phyloP scores from a whole-genome alignment of 2,888 invertebrate species.

The Drosophila meridionalis region DNA sequence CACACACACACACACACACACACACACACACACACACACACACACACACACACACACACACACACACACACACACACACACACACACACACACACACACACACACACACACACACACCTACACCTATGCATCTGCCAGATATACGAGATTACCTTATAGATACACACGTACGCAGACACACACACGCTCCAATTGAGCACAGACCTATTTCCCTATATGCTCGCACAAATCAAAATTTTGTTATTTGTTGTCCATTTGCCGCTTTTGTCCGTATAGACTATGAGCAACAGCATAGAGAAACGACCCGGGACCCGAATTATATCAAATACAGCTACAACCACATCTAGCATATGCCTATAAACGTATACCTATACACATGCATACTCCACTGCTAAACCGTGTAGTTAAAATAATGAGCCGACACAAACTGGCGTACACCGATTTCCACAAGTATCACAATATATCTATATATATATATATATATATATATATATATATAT shows the following conservation, averaged over 20 bases:
- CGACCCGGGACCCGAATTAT: slow-evolving; percentile 33
- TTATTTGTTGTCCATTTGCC: slow-evolving; percentile 50
- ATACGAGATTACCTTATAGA: background rate
- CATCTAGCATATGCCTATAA: background rate
- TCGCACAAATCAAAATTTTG: slow-evolving; percentile 69
- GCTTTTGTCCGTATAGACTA: slow-evolving; percentile 60
- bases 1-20: slow-evolving; percentile 2
- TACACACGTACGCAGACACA: background rate
- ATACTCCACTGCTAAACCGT: slow-evolving; percentile 15
- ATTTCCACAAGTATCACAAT: slow-evolving; percentile 7
- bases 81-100: background rate
- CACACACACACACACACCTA: slow-evolving; percentile 4
- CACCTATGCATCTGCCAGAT: slow-evolving; percentile 9
- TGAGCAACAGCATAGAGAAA: slow-evolving; percentile 20
- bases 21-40: slow-evolving; percentile 8
- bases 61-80: slow-evolving; percentile 10
- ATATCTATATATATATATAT: background rate
- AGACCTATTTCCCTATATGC: slow-evolving; percentile 75
- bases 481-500: background rate
- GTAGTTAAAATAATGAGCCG: slow-evolving; percentile 27
- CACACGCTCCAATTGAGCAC: slow-evolving; percentile 58
- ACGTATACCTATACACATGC: background rate
- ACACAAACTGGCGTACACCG: slow-evolving; percentile 36
- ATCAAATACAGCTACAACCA: slow-evolving; percentile 15
- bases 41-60: background rate